A percentile compares a stretch with the other conserved stretches of the same genome.
Conservation (phyloP, 2,888 invertebrate species). For the Amiota minor region DNA sequence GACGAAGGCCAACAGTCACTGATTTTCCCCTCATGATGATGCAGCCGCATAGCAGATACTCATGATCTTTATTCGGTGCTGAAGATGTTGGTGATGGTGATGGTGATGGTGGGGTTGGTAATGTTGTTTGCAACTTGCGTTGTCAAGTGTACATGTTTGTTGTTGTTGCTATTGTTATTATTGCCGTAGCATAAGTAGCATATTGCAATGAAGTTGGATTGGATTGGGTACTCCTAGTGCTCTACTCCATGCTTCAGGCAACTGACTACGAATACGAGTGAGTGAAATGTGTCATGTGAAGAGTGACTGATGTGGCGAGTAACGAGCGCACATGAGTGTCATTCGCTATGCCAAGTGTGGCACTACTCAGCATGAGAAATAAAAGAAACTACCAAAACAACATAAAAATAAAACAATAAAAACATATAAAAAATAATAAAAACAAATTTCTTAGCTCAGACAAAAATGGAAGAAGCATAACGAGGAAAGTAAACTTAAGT, state of each 20-base stretch:
- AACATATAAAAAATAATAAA: not conserved
- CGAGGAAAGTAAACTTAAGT: not conserved
- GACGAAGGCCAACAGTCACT: conserved; percentile 34
- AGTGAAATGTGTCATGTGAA: conserved; percentile 70
- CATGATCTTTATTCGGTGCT: no score
- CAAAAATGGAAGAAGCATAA: not conserved
- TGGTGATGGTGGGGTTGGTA: no score
- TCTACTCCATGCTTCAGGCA: not conserved
- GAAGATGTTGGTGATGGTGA: no score
- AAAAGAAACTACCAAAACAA: not conserved
- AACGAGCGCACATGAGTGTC: conserved; percentile 62
- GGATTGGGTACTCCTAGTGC: conserved; percentile 43
- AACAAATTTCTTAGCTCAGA: not conserved
- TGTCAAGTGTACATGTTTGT: conserved; percentile 7
- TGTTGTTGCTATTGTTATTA: not conserved
- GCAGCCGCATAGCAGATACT: no score
- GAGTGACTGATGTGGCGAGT: conserved; percentile 71
- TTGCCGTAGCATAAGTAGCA: not conserved
- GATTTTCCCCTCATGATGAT: no score
- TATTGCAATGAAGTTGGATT: conserved; percentile 27
- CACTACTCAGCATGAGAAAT: conserved; percentile 36
- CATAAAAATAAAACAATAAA: not conserved
- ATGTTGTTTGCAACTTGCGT: not conserved
- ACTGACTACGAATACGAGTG: conserved; percentile 55
- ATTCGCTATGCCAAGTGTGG: conserved; percentile 53